Evolutionary conservation across 2,888 invertebrate genomes (phyloP), one percentile per base, ranked within the genome.

Genomic region (Pandemis cinnamomeana): DNA sequence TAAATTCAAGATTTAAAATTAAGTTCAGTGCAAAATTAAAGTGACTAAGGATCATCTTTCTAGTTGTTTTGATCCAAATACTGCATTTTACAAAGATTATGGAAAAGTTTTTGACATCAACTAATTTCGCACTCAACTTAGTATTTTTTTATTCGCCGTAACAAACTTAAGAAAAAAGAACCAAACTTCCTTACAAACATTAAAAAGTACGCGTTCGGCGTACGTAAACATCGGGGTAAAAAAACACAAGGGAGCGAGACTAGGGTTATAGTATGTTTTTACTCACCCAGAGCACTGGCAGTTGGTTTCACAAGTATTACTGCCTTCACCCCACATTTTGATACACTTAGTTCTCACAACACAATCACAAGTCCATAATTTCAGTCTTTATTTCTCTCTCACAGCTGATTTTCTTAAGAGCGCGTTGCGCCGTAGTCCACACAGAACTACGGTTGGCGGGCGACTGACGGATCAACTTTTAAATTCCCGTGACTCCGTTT

Each of bases 211-310:
- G 27, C 27, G 2, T 36, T 2, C 27, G 27, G 27, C 27, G 11
- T 27, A 11, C 11, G 27, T 58, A 58, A 58, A 58, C 58, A 58
- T 1, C 7, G 6, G 10, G 11, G 20, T 8, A 58, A 58, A 58
- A 27, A 58, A 7, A 11, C 5, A 27, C 5, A 11, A 36, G 27
- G 46, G n/a, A 6, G n/a, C 51, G n/a, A 20, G 20, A 55, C 5
- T 11, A 11, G 20, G 27, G 58, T 64, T 64, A 5, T 48, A 48
- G 7, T n/a, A 8, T 67, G 5, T 53, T 64, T 63, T 55, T 7
- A 88, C 92, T 88, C 78, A 93, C 93, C 92, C 92, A 27, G 92
- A 91, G 72, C 93, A 93, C 77, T 93, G 92, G 84, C 93, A 93
- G 84, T 93, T 89, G 1, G 78, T 82, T 76, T 93, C 93, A 81